phyloP scores from a whole-genome alignment of 2,797 vertebrate species.

The Stomatorhinus walkeri region DNA sequence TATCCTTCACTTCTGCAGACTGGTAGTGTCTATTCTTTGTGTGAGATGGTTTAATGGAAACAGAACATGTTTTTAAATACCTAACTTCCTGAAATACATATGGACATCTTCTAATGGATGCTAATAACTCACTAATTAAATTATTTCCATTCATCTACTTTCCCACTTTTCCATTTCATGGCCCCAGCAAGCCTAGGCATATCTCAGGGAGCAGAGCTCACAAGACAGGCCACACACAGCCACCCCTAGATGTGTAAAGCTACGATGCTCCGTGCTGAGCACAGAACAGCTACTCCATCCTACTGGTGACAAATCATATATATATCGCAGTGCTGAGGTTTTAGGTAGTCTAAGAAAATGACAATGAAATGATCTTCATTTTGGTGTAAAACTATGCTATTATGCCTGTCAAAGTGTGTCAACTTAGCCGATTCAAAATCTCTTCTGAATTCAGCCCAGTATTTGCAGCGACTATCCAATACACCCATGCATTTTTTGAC shows the following conservation, averaged over 20 bases:
- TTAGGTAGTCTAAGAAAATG: background rate
- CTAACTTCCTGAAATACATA: background rate
- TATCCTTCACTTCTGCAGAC: background rate
- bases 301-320: background rate
- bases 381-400: background rate
- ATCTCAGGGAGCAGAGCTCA: background rate
- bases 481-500: background rate
- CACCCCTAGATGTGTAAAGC: background rate
- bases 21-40: background rate
- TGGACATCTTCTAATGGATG: background rate
- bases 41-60: background rate
- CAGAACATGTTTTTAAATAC: background rate
- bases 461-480: background rate
- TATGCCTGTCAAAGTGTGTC: background rate
- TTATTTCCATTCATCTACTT: background rate
- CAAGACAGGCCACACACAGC: background rate
- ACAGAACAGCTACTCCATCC: background rate
- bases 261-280: background rate
- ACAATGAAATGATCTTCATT: background rate
- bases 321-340: background rate
- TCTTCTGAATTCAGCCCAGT: background rate
- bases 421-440: background rate
- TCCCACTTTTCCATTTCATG: background rate
- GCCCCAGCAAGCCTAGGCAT: background rate
- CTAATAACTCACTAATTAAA: background rate